Conservation (phyloP, 2,888 invertebrate genomes). For the Apodemia duryi region DNA sequence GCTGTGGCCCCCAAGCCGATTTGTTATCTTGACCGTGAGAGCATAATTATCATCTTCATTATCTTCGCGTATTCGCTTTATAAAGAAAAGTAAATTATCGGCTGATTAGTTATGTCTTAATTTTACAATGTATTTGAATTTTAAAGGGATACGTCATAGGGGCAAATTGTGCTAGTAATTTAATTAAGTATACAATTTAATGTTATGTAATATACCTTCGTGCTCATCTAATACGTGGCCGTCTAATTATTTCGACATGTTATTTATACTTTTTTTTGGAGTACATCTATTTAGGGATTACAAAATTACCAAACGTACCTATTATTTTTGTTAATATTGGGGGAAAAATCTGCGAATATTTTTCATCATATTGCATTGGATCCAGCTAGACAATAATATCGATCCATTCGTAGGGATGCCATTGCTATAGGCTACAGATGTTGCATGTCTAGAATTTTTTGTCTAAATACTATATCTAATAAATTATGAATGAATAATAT, state of each 20-base stretch:
- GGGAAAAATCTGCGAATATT: neutral
- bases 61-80: constrained; percentile 14
- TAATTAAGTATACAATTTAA: no score
- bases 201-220: no score
- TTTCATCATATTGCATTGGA: neutral
- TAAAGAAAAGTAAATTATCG: neutral
- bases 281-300: no score
- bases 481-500: no score
- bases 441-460: neutral
- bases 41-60: constrained; percentile 45
- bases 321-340: no score
- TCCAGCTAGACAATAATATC: neutral
- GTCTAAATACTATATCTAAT: neutral
- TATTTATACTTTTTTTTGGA: no score
- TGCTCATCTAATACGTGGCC: no score
- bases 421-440: neutral
- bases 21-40: constrained; percentile 74
- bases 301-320: no score
- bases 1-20: constrained; percentile 57
- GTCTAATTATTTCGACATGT: no score
- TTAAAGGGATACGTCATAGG: neutral
- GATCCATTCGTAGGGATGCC: neutral
- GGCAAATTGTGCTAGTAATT: no score
- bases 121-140: neutral
- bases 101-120: neutral